Percentiles rank a stretch among this genome's conserved stretches.
Evolutionary conservation across 2,797 vertebrate genomes (phyloP).

Genomic region (Rhabdophis nuchalis): DNA sequence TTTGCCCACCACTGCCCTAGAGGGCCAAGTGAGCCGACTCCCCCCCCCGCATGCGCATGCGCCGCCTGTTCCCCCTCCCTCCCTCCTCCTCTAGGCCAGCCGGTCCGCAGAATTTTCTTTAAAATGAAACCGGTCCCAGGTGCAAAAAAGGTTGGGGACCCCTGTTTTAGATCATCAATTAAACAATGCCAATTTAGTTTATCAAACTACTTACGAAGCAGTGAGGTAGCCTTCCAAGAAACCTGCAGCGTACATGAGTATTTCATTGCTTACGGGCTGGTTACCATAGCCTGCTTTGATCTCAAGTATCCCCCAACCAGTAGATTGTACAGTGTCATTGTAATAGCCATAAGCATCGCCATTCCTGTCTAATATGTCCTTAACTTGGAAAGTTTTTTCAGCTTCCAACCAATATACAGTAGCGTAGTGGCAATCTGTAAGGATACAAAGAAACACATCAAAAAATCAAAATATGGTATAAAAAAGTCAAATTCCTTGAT

Average conservation of each 20-base stretch:
- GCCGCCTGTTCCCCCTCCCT: too few species aligned
- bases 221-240: conserved; percentile 90
- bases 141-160: too few species aligned
- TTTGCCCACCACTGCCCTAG: too few species aligned
- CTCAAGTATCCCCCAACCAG: conserved; percentile 88
- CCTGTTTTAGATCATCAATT: too few species aligned
- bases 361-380: conserved; percentile 72
- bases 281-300: conserved; percentile 83
- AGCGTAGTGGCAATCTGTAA: conserved; percentile 69
- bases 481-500: background rate
- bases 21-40: too few species aligned
- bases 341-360: conserved; percentile 87
- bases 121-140: too few species aligned
- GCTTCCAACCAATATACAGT: conserved; percentile 80
- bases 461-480: background rate
- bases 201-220: conserved; percentile 77
- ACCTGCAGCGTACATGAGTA: conserved; percentile 83
- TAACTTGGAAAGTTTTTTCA: conserved; percentile 73
- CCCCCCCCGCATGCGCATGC: too few species aligned
- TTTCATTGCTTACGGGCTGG: conserved; percentile 72
- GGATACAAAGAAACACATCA: background rate
- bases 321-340: conserved; percentile 76
- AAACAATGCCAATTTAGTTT: too few species aligned
- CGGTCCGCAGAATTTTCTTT: too few species aligned
- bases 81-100: too few species aligned